A percentile compares a stretch with the other conserved stretches of the same genome.
phyloP scores from a whole-genome alignment of 2,888 invertebrate species.

The Mechanitis messenoides region DNA sequence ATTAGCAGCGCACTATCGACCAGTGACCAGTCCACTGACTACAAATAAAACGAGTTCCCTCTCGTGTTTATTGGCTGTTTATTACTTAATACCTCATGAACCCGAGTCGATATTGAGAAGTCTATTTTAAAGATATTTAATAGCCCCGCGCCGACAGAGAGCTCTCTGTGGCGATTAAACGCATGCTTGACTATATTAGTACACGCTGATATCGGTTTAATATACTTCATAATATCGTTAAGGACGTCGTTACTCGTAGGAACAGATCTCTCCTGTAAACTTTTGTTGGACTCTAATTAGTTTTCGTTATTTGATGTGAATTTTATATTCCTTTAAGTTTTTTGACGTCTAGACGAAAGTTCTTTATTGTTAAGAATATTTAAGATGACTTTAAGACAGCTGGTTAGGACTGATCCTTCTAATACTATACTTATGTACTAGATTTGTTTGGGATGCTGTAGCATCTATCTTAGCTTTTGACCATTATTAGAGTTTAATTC shows the following conservation, averaged over 20 bases:
- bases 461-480: too few relatives aligned
- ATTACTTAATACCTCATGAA: conserved; percentile 60
- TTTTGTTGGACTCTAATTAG: not conserved
- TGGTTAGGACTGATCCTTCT: too few relatives aligned
- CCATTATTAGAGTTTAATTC: too few relatives aligned
- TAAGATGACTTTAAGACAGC: too few relatives aligned
- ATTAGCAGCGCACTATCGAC: conserved; percentile 44
- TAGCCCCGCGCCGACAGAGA: conserved; percentile 23
- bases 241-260: not conserved
- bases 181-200: conserved; percentile 13
- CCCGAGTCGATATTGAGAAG: conserved; percentile 18
- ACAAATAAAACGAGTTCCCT: not conserved
- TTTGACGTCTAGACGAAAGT: too few relatives aligned
- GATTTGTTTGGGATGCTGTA: too few relatives aligned
- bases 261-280: not conserved
- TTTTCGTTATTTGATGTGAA: conserved; percentile 1
- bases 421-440: too few relatives aligned
- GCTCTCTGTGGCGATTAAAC: conserved; percentile 16
- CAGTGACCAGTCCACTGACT: not conserved
- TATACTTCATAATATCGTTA: not conserved
- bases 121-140: conserved; percentile 20
- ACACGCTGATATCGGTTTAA: not conserved
- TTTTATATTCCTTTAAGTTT: not conserved
- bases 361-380: too few relatives aligned
- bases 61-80: conserved; percentile 65